Conservation (phyloP, 1,140 invertebrate genomes). For the Cotesia chilonis region DNA sequence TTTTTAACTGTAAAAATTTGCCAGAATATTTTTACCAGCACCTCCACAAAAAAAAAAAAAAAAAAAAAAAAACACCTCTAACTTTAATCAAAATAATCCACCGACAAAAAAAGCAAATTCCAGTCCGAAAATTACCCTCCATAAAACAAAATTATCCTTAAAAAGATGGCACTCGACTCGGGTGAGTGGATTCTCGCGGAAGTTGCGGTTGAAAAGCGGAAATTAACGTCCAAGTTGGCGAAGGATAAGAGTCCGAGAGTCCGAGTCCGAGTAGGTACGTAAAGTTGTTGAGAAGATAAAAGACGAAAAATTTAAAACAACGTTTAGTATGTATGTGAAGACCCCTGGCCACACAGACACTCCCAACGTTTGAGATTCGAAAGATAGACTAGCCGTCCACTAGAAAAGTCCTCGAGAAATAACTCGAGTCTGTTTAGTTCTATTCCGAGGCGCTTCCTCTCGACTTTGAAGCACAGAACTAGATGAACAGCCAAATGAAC, state of each 20-base stretch:
- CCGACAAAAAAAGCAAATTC: too few relatives aligned
- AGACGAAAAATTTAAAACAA: background rate
- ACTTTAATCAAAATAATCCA: too few relatives aligned
- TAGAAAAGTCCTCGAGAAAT: constrained; percentile 17
- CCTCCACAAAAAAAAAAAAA: too few relatives aligned
- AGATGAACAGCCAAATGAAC: background rate
- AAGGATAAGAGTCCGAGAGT: background rate
- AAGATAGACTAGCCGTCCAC: constrained; percentile 23
- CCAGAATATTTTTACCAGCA: too few relatives aligned
- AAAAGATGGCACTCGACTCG: constrained; percentile 12
- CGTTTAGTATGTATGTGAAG: background rate
- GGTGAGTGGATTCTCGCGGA: constrained; percentile 21
- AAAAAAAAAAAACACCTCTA: too few relatives aligned
- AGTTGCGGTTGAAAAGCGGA: constrained; percentile 28
- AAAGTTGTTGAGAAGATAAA: background rate
- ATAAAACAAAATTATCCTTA: too few relatives aligned
- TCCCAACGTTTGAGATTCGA: too few relatives aligned
- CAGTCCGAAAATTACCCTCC: too few relatives aligned
- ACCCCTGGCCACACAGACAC: background rate
- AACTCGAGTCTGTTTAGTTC: constrained; percentile 28
- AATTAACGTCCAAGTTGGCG: constrained; percentile 25
- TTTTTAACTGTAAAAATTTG: too few relatives aligned
- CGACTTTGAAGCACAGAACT: background rate
- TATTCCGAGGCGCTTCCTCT: constrained; percentile 1
- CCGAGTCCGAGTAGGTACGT: background rate